Percentiles rank a stretch among this genome's conserved stretches.
Conservation (phyloP, 1,140 invertebrate species). For the Mylabris phalerata region DNA sequence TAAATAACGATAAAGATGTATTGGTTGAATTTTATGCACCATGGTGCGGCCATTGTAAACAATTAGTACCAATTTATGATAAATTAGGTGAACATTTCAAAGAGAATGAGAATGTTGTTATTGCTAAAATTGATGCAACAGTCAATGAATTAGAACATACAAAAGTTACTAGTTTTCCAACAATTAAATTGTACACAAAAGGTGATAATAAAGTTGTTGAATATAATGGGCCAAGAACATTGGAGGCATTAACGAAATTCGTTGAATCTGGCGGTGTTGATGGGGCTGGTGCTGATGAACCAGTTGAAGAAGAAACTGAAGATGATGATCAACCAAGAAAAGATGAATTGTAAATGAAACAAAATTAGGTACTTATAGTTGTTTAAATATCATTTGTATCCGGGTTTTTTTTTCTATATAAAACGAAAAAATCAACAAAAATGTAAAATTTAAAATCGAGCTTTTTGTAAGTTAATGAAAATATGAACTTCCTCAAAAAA, state of each 20-base stretch:
- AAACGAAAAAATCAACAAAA: too few species aligned
- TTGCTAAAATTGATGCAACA: slow-evolving; percentile 98
- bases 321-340: slow-evolving; percentile 59
- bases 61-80: slow-evolving; percentile 93
- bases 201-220: slow-evolving; percentile 88
- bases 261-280: slow-evolving; percentile 71
- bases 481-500: slow-evolving; percentile 10
- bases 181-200: slow-evolving; percentile 92
- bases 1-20: slow-evolving; percentile 85
- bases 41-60: slow-evolving; percentile 97
- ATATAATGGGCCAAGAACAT: slow-evolving; percentile 91
- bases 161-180: slow-evolving; percentile 94
- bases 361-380: slow-evolving; percentile 10
- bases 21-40: slow-evolving; percentile 99
- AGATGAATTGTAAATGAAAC: slow-evolving; percentile 56
- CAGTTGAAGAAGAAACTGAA: slow-evolving; percentile 54
- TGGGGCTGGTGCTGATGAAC: slow-evolving; percentile 50
- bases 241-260: slow-evolving; percentile 90
- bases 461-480: too few species aligned
- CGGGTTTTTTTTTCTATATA: too few species aligned
- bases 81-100: slow-evolving; percentile 73
- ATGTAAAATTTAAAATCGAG: too few species aligned
- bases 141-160: slow-evolving; percentile 94
- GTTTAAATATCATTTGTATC: slow-evolving; percentile 4
- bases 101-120: slow-evolving; percentile 75